Evolutionary conservation across 2,797 vertebrate species (phyloP), one percentile per base, ranked within the genome.

Genomic region (Hyperoplus immaculatus): DNA sequence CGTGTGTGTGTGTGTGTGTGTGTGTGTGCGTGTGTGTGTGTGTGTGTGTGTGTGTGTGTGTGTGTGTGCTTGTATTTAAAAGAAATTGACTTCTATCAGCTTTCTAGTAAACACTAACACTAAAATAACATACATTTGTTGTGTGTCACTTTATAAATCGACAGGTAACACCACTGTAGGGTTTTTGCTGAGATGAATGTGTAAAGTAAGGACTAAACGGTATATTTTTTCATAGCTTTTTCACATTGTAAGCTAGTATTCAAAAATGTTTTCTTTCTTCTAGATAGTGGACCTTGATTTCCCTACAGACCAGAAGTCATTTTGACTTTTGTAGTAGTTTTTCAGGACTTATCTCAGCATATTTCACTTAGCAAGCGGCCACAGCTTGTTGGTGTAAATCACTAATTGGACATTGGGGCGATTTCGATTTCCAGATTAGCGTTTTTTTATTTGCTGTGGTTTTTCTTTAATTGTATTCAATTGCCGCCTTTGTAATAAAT

Each of bases 391-490:
- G 18, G 46, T 49, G 39, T 15, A 5, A 51, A 50, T 81, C 57
- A 39, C 41, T 59, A 70, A 64, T 66, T 69, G 45, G 56, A 74
- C 69, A 51, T 36, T 53, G 55, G 13, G 14, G 15, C 41, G 29
- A 29, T 39, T 81, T 78, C 12, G 21, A 71, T 89, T 29, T 53
- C 59, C 41, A 46, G 45, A 38, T 73, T 58, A 59, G 55, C 60
- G n/a, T 68, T 60, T 57, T 57, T 68, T 60, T 57, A 79, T 69
- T 64, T 67, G 66, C 61, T 64, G 63, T 77, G 51, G 12, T 56
- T 64, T 61, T 55, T 29, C 29, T 29, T 65, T 61, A 54, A 75
- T 81, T 70, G 64, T 58, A 38, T 62, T 77, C 39, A 50, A 29
- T 68, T 49, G 21, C 65, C 75, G 16, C 41, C 41, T 10, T 36